Evolutionary conservation across 2,888 invertebrate genomes (phyloP), one percentile per base, ranked within the genome.

Genomic region (Congeria kusceri): DNA sequence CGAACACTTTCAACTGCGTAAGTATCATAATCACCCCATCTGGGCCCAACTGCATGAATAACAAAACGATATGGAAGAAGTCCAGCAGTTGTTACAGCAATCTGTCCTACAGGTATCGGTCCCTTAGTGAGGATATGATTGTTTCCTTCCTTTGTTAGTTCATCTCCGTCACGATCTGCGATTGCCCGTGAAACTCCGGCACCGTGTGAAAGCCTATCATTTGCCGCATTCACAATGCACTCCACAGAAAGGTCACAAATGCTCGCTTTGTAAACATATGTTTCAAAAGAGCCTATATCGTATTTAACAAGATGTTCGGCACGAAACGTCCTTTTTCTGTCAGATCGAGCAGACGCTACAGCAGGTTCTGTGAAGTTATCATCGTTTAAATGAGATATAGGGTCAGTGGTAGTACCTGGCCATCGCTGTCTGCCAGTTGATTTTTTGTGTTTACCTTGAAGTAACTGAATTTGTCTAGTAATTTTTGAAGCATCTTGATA

Each of bases 181-280:
- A 82, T 82, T 0, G 62, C 73, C 56, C 27, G 20, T 13, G 78
- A 78, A 4, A 82, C 70, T 46, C 79, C 82, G 3, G 78, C 76
- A n/a, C 72, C 76, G 59, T 82, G 79, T 7, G 61, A 15, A 20
- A 82, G 59, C 1, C 53, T 49, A 15, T 58, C 62, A 59, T 82
- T 82, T 15, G 82, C 82, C 11, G 82, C 82, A 71, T 82, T 79
- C 11, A 82, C 82, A 61, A 82, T 82, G 27, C 72, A 67, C 32
- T 82, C 79, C 15, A 82, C 79, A 20, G 62, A 27, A 7, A 75
- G 25, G 13, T 65, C 61, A 27, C 63, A 27, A 15, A 78, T 82
- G 58, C 64, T 49, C 15, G 59, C 77, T 58, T 73, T 29, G 56
- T 72, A 82, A 15, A 84, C 15, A 18, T n/a, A n/a, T 32, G 11